Evolutionary conservation across 2,113 vertebrate genomes (phyloP), one percentile per base, ranked within the genome.

Genomic region (Cinclus mexicanus): DNA sequence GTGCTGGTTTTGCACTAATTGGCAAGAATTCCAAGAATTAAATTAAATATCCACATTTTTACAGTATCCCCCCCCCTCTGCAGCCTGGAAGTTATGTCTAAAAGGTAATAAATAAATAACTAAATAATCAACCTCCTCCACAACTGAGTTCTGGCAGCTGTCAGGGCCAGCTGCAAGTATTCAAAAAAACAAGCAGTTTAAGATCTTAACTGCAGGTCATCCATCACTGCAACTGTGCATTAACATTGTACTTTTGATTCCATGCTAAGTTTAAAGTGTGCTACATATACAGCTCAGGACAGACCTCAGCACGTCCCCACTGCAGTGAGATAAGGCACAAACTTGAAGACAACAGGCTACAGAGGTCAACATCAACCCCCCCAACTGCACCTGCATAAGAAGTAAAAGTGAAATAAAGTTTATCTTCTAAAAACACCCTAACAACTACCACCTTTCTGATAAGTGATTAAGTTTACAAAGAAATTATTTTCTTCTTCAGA

Each of bases 371-470:
- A 50, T 31, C 31, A 63, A 37, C 3, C 26, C 9, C 29, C 47
- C 31, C 24, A 59, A 87, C 47, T 0, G 1, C 16, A 44, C 0
- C 1, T 25, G 35, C 22, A 10, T 10, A 41, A 31, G 20, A 60
- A 71, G 18, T 8, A 60, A 69, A 77, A 78, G 42, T 3, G 1
- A 88, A 84, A 46, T 21, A 26, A 68, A 41, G 31, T 39, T 91
- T 76, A 18, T 84, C 79, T 96, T 68, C 64, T 72, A 35, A 79
- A 29, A 29, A 55, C 7, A 42, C 9, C 7, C 65, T 8, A 26
- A 26, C 24, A 71, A 25, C 24, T 37, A 22, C 31, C 16, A 33
- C 21, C 42, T 53, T 83, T 35, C 76, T 80, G 13, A 14, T 33
- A 57, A 21, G 39, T 23, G 18, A 78, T 37, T 20, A 37, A 4